A percentile compares a stretch with the other conserved stretches of the same genome.
Conservation (phyloP, 2,113 vertebrate species). For the Sapajus apella region DNA sequence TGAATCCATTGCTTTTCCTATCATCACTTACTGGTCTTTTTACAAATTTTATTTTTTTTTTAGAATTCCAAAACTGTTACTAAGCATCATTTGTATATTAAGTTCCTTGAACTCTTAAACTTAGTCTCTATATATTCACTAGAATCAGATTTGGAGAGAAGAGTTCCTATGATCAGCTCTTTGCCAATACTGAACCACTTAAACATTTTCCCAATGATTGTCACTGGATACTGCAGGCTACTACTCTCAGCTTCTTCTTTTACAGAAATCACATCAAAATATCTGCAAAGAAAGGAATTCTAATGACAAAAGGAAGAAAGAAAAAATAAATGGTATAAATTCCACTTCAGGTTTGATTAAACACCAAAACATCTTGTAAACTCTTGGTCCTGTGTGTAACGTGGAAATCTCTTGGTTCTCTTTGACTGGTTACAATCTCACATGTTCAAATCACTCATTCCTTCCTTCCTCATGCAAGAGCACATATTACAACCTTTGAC, state of each 20-base stretch:
- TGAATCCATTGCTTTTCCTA: not conserved
- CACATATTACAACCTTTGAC: not conserved
- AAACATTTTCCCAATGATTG: not conserved
- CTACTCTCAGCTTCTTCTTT: not conserved
- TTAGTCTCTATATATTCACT: not conserved
- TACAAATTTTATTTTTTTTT: not conserved
- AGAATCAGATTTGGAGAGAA: not conserved
- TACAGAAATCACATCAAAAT: not conserved
- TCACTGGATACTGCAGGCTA: not conserved
- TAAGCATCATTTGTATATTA: not conserved
- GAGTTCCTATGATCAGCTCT: not conserved
- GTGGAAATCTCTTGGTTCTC: not conserved
- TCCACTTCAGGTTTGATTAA: not conserved
- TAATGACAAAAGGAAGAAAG: not conserved
- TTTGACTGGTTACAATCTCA: not conserved
- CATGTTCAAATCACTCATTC: not conserved
- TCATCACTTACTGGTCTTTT: not conserved
- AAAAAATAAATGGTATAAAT: not conserved
- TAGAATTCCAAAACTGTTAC: not conserved
- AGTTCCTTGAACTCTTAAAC: not conserved
- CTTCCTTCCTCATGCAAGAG: not conserved
- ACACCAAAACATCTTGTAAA: not conserved
- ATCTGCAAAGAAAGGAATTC: not conserved
- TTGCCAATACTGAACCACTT: not conserved
- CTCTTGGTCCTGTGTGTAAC: not conserved